phyloP scores from a whole-genome alignment of 2,113 vertebrate species.

The Rallus limicola region DNA sequence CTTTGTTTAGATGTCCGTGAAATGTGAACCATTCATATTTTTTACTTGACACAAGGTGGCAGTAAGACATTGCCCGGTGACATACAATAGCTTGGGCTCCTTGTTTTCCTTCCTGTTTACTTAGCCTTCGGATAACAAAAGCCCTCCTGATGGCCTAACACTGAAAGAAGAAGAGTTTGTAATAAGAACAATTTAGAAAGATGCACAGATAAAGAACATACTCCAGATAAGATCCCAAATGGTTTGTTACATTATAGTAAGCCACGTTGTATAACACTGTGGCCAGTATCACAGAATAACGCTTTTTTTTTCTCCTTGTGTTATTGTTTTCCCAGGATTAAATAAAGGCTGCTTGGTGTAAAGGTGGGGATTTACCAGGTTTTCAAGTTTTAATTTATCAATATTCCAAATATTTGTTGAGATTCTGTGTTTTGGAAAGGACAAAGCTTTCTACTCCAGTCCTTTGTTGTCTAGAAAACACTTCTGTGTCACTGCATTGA shows the following conservation, averaged over 20 bases:
- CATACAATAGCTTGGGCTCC: neutral
- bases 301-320: neutral
- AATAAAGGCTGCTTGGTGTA: neutral
- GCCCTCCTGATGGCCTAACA: neutral
- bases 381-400: neutral
- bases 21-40: neutral
- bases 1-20: neutral
- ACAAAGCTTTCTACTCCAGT: neutral
- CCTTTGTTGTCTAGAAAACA: neutral
- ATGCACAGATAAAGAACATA: neutral
- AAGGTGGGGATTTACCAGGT: neutral
- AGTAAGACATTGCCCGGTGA: slow-evolving; percentile 32
- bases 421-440: neutral
- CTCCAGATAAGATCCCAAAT: neutral
- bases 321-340: neutral
- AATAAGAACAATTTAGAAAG: neutral
- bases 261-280: neutral
- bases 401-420: neutral
- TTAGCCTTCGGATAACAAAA: neutral
- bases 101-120: neutral
- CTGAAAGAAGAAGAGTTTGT: neutral
- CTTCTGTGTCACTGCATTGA: neutral
- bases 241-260: neutral
- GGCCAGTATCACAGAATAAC: neutral
- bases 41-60: slow-evolving; percentile 70